Percentiles rank a stretch among this genome's conserved stretches.
phyloP scores from a whole-genome alignment of 2,888 invertebrate genomes.

The Caenorhabditis virilis region DNA sequence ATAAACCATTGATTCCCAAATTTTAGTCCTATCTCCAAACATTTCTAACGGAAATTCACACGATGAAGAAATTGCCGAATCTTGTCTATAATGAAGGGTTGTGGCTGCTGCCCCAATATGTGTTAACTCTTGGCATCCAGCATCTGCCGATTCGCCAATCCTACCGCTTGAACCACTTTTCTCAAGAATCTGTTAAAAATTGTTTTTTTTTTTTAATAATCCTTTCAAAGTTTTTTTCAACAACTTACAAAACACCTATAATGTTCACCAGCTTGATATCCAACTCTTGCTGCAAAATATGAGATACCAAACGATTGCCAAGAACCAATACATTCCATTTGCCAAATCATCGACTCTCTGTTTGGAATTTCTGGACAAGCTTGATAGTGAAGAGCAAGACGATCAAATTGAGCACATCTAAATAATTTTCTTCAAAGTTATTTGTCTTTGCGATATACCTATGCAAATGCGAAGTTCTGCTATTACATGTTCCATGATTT shows the following conservation, averaged over 20 bases:
- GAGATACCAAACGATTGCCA: constrained; percentile 38
- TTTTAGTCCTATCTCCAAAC: constrained; percentile 13
- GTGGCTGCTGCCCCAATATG: constrained; percentile 43
- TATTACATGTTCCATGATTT: constrained; percentile 38
- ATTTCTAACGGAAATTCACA: constrained; percentile 24
- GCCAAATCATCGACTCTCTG: constrained; percentile 39
- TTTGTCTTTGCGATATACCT: constrained; percentile 3
- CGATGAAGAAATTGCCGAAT: constrained; percentile 14
- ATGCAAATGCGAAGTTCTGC: constrained; percentile 40
- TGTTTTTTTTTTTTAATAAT: neutral
- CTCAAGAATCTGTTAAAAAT: constrained; percentile 30
- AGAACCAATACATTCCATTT: constrained; percentile 46
- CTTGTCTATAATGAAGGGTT: constrained; percentile 41
- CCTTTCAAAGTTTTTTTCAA: neutral
- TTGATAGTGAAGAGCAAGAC: constrained; percentile 41
- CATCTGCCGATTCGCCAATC: constrained; percentile 48
- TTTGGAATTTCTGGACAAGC: constrained; percentile 49
- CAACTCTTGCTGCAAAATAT: constrained; percentile 42
- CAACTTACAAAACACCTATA: constrained; percentile 45
- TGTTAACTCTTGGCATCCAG: constrained; percentile 46
- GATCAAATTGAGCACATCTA: constrained; percentile 45
- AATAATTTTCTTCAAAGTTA: constrained; percentile 8
- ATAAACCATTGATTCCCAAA: constrained; percentile 39
- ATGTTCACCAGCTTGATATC: constrained; percentile 33
- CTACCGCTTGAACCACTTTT: constrained; percentile 31